These are phyloP conservation scores for Caenorhabditis latens DNA, from an alignment of 1,140 invertebrate genomes.

Conservation along the genomic window DNA sequence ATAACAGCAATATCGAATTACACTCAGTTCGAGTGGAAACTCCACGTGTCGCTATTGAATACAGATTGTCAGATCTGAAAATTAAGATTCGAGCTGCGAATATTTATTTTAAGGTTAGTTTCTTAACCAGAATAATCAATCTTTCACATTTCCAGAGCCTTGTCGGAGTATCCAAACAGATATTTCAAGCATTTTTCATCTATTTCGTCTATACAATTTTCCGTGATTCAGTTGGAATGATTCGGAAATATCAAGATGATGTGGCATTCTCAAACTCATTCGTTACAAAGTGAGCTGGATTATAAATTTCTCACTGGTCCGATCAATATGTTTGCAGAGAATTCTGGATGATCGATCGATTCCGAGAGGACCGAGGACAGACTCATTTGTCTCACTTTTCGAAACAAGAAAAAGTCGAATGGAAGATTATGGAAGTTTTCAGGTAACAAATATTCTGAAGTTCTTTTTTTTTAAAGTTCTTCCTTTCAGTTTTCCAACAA, in stretches of 20 bases:
- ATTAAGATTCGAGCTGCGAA: slow-evolving; percentile 37
- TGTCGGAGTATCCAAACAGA: slow-evolving; percentile 8
- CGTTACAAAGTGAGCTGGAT: background rate
- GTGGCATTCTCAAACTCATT: slow-evolving; percentile 56
- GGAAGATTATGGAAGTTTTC: slow-evolving; percentile 56
- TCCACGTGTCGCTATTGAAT: slow-evolving; percentile 56
- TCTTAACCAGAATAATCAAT: background rate
- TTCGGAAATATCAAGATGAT: slow-evolving; percentile 48
- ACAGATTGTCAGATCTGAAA: slow-evolving; percentile 45
- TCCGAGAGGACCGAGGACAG: slow-evolving; percentile 2
- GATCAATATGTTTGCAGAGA: background rate
- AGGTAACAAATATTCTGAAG: background rate
- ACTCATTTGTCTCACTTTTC: slow-evolving; percentile 20
- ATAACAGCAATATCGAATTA: slow-evolving; percentile 37
- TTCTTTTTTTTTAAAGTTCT: background rate
- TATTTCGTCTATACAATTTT: slow-evolving; percentile 57
- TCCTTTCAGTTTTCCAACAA: slow-evolving; percentile 50
- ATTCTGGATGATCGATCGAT: slow-evolving; percentile 43
- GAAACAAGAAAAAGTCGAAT: slow-evolving; percentile 48
- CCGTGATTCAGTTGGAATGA: slow-evolving; percentile 52
- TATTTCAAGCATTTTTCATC: slow-evolving; percentile 51
- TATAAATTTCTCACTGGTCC: background rate
- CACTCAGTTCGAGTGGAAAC: slow-evolving; percentile 43
- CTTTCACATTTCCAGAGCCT: background rate
- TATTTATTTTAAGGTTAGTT: slow-evolving; percentile 45